Evolutionary conservation across 1,140 invertebrate genomes (phyloP).

Genomic region (Cydia pomonella): DNA sequence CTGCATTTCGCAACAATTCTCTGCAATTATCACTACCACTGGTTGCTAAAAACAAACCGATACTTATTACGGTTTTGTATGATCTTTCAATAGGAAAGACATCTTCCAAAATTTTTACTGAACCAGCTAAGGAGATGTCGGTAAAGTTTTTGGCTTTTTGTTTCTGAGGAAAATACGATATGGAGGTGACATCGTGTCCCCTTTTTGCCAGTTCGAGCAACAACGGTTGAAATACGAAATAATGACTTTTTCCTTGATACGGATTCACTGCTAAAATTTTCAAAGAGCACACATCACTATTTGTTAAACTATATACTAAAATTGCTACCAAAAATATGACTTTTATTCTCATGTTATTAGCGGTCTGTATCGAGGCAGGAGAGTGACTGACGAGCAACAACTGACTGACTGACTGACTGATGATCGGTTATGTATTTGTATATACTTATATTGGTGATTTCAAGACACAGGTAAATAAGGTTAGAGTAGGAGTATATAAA

Average conservation of each 20-base stretch:
- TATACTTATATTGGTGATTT: no score
- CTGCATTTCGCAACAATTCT: conserved; percentile 65
- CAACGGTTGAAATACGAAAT: conserved; percentile 85
- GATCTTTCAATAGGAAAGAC: conserved; percentile 43
- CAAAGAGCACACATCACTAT: conserved; percentile 25
- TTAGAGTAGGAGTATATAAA: no score
- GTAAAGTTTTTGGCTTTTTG: conserved; percentile 41
- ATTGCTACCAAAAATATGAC: not conserved
- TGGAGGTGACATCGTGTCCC: conserved; percentile 86
- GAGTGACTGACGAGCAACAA: not conserved
- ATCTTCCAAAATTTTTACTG: conserved; percentile 48
- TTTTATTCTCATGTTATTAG: not conserved
- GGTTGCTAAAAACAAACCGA: conserved; percentile 36
- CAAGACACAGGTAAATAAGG: no score
- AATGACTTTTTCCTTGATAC: conserved; percentile 86
- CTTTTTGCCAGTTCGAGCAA: conserved; percentile 82
- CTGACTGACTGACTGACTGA: no score
- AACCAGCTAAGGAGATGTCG: conserved; percentile 48
- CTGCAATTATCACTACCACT: conserved; percentile 42
- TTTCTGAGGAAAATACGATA: conserved; percentile 82
- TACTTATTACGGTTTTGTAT: conserved; percentile 36
- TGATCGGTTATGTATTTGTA: no score
- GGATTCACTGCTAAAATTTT: conserved; percentile 84
- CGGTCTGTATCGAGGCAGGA: not conserved
- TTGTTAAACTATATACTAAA: not conserved